Percentiles rank a stretch among this genome's conserved stretches.
Evolutionary conservation across 2,888 invertebrate species (phyloP).

Genomic region (Stomorhina lunata): DNA sequence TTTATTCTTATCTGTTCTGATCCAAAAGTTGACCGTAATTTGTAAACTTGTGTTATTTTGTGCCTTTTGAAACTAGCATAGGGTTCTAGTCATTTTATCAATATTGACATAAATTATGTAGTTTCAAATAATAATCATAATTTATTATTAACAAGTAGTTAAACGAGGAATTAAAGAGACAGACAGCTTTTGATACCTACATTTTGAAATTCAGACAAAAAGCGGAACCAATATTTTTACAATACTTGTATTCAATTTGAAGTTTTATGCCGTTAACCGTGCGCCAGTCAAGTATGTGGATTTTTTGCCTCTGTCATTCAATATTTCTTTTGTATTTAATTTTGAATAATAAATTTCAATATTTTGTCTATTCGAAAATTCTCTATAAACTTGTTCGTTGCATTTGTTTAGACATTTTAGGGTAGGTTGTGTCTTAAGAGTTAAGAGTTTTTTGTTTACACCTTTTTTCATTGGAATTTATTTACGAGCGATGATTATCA

Average conservation of each 20-base stretch:
- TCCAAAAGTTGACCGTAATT: no score
- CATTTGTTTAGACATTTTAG: neutral
- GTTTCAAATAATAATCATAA: conserved; percentile 30
- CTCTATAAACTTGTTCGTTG: neutral
- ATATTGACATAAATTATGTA: conserved; percentile 31
- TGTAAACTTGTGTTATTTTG: no score
- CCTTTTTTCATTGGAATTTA: conserved; percentile 40
- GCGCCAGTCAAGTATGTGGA: neutral
- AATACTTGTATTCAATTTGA: conserved; percentile 17
- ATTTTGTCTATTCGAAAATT: neutral
- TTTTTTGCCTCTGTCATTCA: neutral
- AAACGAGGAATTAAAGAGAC: neutral
- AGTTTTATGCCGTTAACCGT: neutral
- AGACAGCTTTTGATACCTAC: no score
- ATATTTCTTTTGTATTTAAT: conserved; percentile 25
- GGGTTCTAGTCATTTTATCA: no score
- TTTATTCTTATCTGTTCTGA: no score
- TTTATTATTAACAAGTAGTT: conserved; percentile 48
- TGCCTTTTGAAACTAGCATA: no score
- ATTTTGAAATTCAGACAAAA: no score
- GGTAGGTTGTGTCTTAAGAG: neutral
- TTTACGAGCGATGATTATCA: conserved; percentile 8
- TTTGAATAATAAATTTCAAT: conserved; percentile 5
- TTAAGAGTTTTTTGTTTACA: conserved; percentile 15
- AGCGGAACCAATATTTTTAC: neutral